Evolutionary conservation across 1,140 invertebrate species (phyloP), one percentile per base, ranked within the genome.

Genomic region (Apis florea): DNA sequence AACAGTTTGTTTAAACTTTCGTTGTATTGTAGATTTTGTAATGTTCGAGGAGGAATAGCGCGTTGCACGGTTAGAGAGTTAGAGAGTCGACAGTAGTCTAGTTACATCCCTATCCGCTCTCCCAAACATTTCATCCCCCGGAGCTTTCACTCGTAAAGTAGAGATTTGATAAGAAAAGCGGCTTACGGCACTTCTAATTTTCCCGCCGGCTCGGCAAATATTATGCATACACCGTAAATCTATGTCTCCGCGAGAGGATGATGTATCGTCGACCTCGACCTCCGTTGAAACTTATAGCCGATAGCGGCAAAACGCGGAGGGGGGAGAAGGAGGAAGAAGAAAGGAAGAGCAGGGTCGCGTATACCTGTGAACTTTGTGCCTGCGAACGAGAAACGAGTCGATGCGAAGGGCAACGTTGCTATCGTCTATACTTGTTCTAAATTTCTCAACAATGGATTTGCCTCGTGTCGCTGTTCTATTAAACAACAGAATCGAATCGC

Each of bases 211-310:
- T 91, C 89, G 90, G 89, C 91, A 92, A 91, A 91, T 92, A 91
- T 91, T 92, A 91, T 91, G 90, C 91, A 91, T 91, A 91, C 89
- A 91, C 90, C 89, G 91, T 92, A 90, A 92, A 92, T 92, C 90
- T 90, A 91, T 90, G 90, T 92, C 91, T 90, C 85, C 87, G 79
- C 88, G 82, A 81, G 85, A 82, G 83, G 90, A 89, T 92, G 90
- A 91, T 91, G 89, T 91, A 91, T 92, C 88, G 88, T 85, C 90
- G 90, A 91, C 90, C 90, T 91, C 91, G 91, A 91, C 90, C 90
- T 90, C 84, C 76, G 87, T 69, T 89, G 87, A 91, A 92, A 91
- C 90, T 92, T 89, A 90, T 90, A 91, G 85, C 84, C 85, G 78
- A 87, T 78, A 74, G 67, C 61, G 49, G 64, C 47, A 13, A 40